Conservation (phyloP, 2,797 vertebrate genomes). For the Nyctibius grandis region DNA sequence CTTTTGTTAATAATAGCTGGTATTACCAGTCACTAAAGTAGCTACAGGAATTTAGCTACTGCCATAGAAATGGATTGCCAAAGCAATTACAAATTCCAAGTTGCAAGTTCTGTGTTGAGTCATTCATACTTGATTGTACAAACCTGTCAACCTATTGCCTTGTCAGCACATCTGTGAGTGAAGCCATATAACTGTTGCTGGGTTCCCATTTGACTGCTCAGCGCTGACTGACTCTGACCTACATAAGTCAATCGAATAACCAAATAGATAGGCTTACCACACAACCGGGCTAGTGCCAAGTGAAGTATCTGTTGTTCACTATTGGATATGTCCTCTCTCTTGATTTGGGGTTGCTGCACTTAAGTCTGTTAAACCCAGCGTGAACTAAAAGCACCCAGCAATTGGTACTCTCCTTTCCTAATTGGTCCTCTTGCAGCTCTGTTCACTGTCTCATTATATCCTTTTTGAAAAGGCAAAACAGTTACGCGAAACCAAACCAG, state of each 20-base stretch:
- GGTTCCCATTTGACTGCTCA: neutral
- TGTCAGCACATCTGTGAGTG: neutral
- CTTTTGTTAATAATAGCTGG: neutral
- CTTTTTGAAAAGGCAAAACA: neutral
- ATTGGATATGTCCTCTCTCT: neutral
- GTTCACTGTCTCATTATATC: neutral
- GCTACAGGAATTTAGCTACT: neutral
- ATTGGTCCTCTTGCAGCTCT: neutral
- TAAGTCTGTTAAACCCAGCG: accelerated
- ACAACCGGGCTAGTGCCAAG: neutral
- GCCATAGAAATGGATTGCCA: neutral
- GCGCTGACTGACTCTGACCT: neutral
- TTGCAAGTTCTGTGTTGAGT: neutral
- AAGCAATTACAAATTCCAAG: neutral
- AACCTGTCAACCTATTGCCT: neutral
- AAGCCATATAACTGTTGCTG: neutral
- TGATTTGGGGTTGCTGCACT: neutral
- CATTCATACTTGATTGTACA: neutral
- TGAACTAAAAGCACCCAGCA: neutral
- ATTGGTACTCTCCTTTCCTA: neutral
- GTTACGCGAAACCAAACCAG: neutral
- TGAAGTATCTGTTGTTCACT: neutral
- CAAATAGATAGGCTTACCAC: neutral
- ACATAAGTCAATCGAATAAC: neutral
- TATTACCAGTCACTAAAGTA: neutral